Base-by-base conservation (phyloP, 1,140 invertebrate genomes). In the Steinernema khuongi region DNA sequence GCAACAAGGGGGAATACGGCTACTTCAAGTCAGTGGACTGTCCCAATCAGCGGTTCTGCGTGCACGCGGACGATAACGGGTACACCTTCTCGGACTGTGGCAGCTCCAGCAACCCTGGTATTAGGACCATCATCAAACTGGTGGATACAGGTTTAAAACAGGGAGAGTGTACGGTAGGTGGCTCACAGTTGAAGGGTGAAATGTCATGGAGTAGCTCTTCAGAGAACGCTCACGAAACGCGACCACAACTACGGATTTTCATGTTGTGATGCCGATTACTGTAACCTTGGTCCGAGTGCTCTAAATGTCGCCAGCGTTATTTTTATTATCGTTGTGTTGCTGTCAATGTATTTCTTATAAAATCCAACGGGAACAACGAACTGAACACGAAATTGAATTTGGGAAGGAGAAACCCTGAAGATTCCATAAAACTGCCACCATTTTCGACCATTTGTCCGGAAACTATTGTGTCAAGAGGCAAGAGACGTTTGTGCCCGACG, bases 121-220 rank as follows among this genome's bases (percentile, higher is more conserved):
- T 60, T 22, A 60, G 50, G 50, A 60, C 50, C 2, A 26, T 60
- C 22, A 4, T 60, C 11, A 60, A 60, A 22, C 26, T 60, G 50
- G 50, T 60, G 7, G 50, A 60, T 22, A 60, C 14, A 22, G 50
- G 50, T n/a, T 60, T 60, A 2, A 22, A 60, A 4, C 14, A 22
- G 4, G 50, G 50, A 7, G 50, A 60, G 50, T 60, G 50, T 60
- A 60, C 50, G 50, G 50, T 60, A 60, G 19, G 50, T 60, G 50
- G 26, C 7, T n/a, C 7, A 41, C 36, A 60, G 19, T 26, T 22
- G 11, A 7, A 17, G 4, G 4, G 50, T 60, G 50, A 26, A 7
- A n/a, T 60, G 19, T 22, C 4, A 22, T 60, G 19, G 50, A 60
- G 14, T 22, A 14, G 14, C n/a, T 41, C n/a, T 60, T 11, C 50